Conservation (phyloP, 2,888 invertebrate species). For the Mechanitis messenoides region DNA sequence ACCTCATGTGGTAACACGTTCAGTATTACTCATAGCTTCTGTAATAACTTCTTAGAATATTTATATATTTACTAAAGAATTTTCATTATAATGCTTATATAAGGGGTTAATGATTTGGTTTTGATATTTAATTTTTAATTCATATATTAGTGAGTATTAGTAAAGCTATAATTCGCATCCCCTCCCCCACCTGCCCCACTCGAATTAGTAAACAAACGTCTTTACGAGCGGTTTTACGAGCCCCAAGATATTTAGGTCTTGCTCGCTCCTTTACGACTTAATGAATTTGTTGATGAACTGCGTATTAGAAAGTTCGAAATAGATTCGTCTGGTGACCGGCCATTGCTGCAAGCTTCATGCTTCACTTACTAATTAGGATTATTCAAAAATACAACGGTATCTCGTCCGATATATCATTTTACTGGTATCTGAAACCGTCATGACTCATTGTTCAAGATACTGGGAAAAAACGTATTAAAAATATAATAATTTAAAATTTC, state of each 20-base stretch:
- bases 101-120: no score
- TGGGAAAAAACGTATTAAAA: no score
- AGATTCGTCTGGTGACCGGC: slow-evolving; percentile 66
- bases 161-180: slow-evolving; percentile 58
- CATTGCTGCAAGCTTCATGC: slow-evolving; percentile 28
- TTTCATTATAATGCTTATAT: no score
- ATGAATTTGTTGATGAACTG: slow-evolving; percentile 77
- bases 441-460: not conserved
- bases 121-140: slow-evolving; percentile 24
- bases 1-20: slow-evolving; percentile 67
- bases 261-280: slow-evolving; percentile 74
- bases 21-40: slow-evolving; percentile 12
- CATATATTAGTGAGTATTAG: slow-evolving; percentile 34
- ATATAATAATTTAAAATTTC: no score
- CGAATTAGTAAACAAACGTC: slow-evolving; percentile 77
- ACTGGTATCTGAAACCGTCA: not conserved
- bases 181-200: slow-evolving; percentile 72
- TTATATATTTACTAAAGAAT: no score
- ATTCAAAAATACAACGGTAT: slow-evolving; percentile 25
- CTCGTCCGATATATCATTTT: not conserved
- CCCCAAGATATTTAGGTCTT: slow-evolving; percentile 75
- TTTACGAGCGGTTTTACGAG: slow-evolving; percentile 75
- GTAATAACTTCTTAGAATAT: no score
- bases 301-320: slow-evolving; percentile 75
- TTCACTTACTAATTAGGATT: slow-evolving; percentile 7